phyloP scores from a whole-genome alignment of 2,113 vertebrate genomes.

The Abramis brama region DNA sequence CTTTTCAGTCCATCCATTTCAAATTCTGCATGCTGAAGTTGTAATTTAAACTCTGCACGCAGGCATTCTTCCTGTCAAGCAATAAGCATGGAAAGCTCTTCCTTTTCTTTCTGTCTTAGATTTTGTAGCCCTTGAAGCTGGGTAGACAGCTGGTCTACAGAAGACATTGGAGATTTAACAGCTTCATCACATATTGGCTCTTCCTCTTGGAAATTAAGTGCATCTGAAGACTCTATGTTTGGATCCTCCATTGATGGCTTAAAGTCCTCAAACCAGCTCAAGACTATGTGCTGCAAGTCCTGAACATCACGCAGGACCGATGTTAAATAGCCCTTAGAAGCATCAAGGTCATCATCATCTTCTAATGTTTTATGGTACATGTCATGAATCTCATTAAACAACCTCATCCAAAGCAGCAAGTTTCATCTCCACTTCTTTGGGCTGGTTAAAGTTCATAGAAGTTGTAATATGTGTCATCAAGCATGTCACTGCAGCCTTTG shows the following conservation, averaged over 20 bases:
- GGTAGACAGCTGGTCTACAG: too few relatives aligned
- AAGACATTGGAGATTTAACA: too few relatives aligned
- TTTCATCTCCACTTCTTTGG: not conserved
- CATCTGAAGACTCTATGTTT: too few relatives aligned
- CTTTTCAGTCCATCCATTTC: too few relatives aligned
- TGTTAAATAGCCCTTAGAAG: not conserved
- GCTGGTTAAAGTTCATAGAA: not conserved
- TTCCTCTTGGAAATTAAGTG: too few relatives aligned
- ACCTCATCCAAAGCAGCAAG: not conserved
- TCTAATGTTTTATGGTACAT: not conserved
- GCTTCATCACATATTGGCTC: too few relatives aligned
- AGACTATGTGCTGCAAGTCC: conserved; percentile 17
- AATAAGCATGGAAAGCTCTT: not conserved
- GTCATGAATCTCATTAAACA: not conserved
- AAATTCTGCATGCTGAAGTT: not conserved
- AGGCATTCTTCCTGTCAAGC: not conserved
- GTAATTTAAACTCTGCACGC: not conserved
- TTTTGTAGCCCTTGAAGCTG: too few relatives aligned
- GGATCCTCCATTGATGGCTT: too few relatives aligned
- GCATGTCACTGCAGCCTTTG: not conserved
- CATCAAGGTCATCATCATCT: conserved; percentile 15
- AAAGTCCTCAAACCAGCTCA: not conserved
- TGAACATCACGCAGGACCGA: not conserved
- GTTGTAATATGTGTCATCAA: not conserved
- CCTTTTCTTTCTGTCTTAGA: conserved; percentile 4